These are phyloP conservation scores for Cyclophora punctaria DNA, from an alignment of 2,888 invertebrate genomes.

Conservation along the genomic window DNA sequence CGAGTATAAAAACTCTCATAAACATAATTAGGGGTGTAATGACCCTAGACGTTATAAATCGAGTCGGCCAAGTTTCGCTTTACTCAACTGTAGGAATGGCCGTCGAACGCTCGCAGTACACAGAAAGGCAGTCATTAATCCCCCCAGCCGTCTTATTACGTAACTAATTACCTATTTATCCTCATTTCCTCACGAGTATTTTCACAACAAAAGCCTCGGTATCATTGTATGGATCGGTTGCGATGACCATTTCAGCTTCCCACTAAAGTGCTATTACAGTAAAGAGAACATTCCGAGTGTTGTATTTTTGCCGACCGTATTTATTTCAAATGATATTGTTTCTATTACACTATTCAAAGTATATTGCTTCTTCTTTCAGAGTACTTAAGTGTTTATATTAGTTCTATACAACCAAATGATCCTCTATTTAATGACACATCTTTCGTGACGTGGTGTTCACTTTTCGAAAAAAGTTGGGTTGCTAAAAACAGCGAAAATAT, in stretches of 20 bases:
- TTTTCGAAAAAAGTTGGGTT: no score
- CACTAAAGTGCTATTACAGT: not conserved
- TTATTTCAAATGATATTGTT: no score
- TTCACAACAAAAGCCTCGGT: conserved; percentile 17
- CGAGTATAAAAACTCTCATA: conserved; percentile 38
- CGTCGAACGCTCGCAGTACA: conserved; percentile 2
- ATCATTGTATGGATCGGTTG: not conserved
- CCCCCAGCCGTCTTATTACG: conserved; percentile 42
- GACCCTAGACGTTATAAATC: conserved; percentile 51
- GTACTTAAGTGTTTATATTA: no score
- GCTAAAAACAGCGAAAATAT: no score
- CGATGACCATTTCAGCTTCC: not conserved
- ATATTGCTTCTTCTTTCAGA: no score
- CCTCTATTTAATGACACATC: no score
- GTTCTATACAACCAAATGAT: no score
- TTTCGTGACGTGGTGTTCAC: no score
- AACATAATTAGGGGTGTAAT: conserved; percentile 57
- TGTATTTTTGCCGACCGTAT: no score
- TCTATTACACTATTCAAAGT: no score
- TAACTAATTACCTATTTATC: conserved; percentile 50
- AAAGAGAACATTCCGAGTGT: not conserved
- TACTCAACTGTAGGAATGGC: conserved; percentile 1
- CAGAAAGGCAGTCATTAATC: conserved; percentile 34
- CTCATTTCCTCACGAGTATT: conserved; percentile 30
- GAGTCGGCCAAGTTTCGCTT: conserved; percentile 17